Evolutionary conservation across 2,888 invertebrate genomes (phyloP).

Genomic region (Trissolcus brochymenae): DNA sequence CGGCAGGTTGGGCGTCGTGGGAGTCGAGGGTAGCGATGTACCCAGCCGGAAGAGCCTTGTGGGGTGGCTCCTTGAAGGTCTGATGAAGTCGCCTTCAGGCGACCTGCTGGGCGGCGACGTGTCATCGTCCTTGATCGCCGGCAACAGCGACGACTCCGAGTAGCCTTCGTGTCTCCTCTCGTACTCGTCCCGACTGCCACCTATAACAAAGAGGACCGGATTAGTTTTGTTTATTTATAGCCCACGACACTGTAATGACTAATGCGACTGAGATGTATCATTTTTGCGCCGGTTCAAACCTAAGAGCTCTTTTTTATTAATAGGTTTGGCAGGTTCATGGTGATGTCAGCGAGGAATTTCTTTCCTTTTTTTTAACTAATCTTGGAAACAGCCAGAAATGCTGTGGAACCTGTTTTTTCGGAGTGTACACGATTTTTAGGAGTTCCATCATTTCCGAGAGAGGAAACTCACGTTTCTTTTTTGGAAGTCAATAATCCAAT

Average conservation of each 20-base stretch:
- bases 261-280: not conserved
- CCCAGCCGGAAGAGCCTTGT: slow-evolving; percentile 65
- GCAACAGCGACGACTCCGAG: slow-evolving; percentile 83
- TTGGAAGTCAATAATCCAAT: no score
- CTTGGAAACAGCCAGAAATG: no score
- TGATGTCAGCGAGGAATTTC: no score
- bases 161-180: slow-evolving; percentile 83
- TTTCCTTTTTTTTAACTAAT: no score
- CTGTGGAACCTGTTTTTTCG: no score
- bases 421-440: no score
- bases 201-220: slow-evolving; percentile 64
- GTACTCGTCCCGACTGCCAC: slow-evolving; percentile 83
- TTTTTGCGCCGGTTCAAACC: no score
- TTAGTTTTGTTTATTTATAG: not conserved
- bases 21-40: slow-evolving; percentile 55
- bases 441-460: no score
- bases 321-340: no score
- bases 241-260: not conserved
- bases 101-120: slow-evolving; percentile 61
- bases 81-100: slow-evolving; percentile 76
- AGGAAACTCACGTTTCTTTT: no score
- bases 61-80: slow-evolving; percentile 70
- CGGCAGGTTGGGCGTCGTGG: slow-evolving; percentile 72
- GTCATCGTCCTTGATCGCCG: slow-evolving; percentile 56
- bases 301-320: no score